These are phyloP conservation scores for Acrocera orbiculus DNA, from an alignment of 2,888 invertebrate species.

Conservation along the genomic window DNA sequence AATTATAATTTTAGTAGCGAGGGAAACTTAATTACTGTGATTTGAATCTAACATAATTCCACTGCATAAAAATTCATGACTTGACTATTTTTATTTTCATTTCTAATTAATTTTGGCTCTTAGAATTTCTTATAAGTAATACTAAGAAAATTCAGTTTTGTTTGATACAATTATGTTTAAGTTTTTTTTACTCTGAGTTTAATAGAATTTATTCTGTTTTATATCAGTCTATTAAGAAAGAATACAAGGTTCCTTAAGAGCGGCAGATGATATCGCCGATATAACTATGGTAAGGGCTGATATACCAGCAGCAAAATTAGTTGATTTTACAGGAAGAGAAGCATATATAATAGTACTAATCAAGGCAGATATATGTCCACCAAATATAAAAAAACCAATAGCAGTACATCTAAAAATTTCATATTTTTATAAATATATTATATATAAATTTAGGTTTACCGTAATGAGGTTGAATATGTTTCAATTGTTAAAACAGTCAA, in stretches of 20 bases:
- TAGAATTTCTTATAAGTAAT: no score
- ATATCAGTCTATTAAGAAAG: conserved; percentile 9
- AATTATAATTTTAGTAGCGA: no score
- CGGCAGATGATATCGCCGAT: conserved; percentile 10
- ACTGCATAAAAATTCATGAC: no score
- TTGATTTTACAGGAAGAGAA: conserved; percentile 10
- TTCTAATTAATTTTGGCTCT: no score
- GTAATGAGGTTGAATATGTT: conserved; percentile 13
- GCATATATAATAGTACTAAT: conserved; percentile 11
- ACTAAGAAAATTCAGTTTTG: no score
- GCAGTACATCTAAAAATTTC: conserved; percentile 13
- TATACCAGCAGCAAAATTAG: conserved; percentile 13
- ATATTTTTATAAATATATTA: background rate
- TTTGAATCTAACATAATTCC: no score
- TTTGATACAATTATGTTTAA: no score
- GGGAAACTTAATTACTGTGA: no score
- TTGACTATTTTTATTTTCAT: no score
- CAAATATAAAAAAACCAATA: conserved; percentile 12
- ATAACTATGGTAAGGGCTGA: conserved; percentile 12
- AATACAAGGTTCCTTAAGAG: conserved; percentile 12
- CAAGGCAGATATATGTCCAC: conserved; percentile 13
- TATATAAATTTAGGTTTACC: conserved; percentile 8
- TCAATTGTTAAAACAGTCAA: conserved; percentile 14
- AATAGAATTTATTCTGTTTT: no score
- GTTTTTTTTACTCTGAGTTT: no score